Evolutionary conservation across 2,113 vertebrate species (phyloP).

Genomic region (Anguilla rostrata): DNA sequence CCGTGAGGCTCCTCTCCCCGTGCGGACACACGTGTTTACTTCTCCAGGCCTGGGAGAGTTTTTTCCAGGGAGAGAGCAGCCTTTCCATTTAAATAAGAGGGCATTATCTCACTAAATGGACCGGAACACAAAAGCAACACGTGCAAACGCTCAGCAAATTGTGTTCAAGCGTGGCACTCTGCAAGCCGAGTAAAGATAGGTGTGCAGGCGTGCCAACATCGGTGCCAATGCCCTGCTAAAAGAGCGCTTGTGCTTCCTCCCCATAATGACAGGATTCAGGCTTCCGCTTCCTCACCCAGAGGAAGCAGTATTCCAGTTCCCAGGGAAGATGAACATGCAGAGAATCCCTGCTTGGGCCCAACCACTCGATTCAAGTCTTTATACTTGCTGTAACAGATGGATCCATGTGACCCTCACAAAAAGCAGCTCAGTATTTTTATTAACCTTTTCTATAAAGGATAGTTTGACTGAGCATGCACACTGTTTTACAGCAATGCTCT

Average conservation of each 20-base stretch:
- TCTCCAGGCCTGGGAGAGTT: not conserved
- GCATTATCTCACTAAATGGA: constrained; percentile 6
- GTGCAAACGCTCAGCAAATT: not conserved
- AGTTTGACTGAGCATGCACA: not conserved
- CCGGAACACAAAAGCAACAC: constrained; percentile 16
- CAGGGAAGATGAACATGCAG: not conserved
- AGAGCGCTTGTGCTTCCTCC: not conserved
- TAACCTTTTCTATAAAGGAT: too few species aligned
- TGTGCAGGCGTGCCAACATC: not conserved
- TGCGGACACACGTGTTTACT: not conserved
- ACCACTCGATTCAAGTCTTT: not conserved
- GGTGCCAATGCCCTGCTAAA: not conserved
- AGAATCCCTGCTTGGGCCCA: not conserved
- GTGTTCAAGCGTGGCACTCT: not conserved
- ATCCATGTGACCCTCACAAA: not conserved
- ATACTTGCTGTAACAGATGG: not conserved
- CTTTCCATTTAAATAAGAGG: constrained; percentile 24
- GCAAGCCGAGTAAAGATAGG: not conserved
- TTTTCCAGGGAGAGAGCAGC: not conserved
- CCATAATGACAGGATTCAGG: not conserved
- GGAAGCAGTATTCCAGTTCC: not conserved
- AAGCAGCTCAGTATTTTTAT: not conserved
- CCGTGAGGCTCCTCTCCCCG: constrained; percentile 28
- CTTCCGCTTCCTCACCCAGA: not conserved
- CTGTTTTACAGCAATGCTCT: not conserved